Percentiles rank a stretch among this genome's conserved stretches.
phyloP scores from a whole-genome alignment of 2,888 invertebrate genomes.

The Polyommatus iphigenia region DNA sequence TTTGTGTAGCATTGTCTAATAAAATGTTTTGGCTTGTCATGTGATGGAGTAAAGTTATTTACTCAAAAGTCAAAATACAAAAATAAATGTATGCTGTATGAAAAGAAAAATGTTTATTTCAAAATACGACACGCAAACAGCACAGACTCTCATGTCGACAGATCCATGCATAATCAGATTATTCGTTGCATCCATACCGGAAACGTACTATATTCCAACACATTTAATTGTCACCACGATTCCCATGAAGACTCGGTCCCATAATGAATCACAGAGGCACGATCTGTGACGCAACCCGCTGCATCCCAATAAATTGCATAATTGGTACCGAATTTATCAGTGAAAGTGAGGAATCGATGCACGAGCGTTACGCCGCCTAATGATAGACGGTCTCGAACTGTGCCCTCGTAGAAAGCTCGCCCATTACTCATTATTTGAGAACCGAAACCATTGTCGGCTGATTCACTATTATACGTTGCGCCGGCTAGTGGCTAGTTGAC shows the following conservation, averaged over 20 bases:
- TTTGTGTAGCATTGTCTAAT: too few relatives aligned
- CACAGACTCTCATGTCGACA: too few relatives aligned
- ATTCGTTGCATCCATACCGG: slow-evolving; percentile 4
- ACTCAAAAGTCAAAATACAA: too few relatives aligned
- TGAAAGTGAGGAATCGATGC: slow-evolving; percentile 71
- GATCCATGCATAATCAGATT: slow-evolving; percentile 4
- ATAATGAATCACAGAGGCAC: slow-evolving; percentile 40
- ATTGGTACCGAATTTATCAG: slow-evolving; percentile 66
- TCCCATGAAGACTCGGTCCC: slow-evolving; percentile 28
- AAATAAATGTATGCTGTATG: too few relatives aligned
- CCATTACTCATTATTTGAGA: slow-evolving; percentile 56
- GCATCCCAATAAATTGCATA: slow-evolving; percentile 64
- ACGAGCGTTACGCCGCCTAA: slow-evolving; percentile 61
- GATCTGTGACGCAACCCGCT: slow-evolving; percentile 45
- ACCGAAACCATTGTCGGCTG: slow-evolving; percentile 63
- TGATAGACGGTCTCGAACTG: slow-evolving; percentile 61
- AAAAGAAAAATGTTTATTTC: too few relatives aligned
- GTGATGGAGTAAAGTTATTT: too few relatives aligned
- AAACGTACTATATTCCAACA: slow-evolving; percentile 19
- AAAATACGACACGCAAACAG: not conserved
- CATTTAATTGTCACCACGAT: slow-evolving; percentile 39
- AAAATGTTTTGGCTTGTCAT: too few relatives aligned
- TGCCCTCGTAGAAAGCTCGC: slow-evolving; percentile 63
- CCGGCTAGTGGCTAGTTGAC: not conserved
- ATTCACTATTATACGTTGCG: slow-evolving; percentile 56